Percentiles rank a stretch among this genome's conserved stretches.
These are phyloP conservation scores for Chrysaora quinquecirrha DNA, from an alignment of 30 jellyfish, hydroid and myxozoan genomes.

Conservation along the genomic window DNA sequence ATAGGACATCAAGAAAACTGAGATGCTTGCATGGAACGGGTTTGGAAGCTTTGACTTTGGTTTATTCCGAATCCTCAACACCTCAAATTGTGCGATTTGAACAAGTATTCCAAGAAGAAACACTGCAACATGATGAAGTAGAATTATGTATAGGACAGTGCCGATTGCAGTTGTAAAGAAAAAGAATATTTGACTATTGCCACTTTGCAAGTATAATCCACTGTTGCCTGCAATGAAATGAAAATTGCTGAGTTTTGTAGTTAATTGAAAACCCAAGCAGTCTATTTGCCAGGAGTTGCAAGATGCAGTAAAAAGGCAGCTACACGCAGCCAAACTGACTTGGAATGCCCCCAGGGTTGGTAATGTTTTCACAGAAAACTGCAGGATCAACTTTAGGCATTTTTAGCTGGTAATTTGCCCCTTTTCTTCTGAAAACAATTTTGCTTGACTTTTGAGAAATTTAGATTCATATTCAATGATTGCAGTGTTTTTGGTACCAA, in stretches of 20 bases:
- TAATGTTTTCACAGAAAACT: too few species aligned
- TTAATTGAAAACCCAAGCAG: not conserved
- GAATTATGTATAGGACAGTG: constrained; percentile 33
- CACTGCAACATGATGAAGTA: constrained; percentile 33
- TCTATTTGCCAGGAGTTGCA: not conserved
- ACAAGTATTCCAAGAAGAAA: constrained; percentile 11
- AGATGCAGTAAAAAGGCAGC: too few species aligned
- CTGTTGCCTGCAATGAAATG: constrained; percentile 43
- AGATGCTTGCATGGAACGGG: constrained; percentile 3
- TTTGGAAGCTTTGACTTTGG: not conserved
- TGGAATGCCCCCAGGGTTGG: too few species aligned
- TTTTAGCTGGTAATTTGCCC: too few species aligned
- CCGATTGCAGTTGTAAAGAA: constrained; percentile 44
- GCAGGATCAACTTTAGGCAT: too few species aligned
- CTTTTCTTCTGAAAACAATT: too few species aligned
- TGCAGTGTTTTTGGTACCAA: too few species aligned
- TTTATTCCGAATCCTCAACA: not conserved
- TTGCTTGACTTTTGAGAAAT: too few species aligned
- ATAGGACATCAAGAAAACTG: constrained; percentile 12
- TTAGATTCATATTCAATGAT: too few species aligned
- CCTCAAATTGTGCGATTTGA: constrained; percentile 18
- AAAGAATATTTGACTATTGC: constrained; percentile 43
- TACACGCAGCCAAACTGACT: too few species aligned
- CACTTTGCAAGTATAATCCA: constrained; percentile 43
- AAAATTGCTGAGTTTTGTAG: not conserved